A percentile compares a stretch with the other conserved stretches of the same genome.
Evolutionary conservation across 2,888 invertebrate species (phyloP).

Genomic region (Smittia sp.): DNA sequence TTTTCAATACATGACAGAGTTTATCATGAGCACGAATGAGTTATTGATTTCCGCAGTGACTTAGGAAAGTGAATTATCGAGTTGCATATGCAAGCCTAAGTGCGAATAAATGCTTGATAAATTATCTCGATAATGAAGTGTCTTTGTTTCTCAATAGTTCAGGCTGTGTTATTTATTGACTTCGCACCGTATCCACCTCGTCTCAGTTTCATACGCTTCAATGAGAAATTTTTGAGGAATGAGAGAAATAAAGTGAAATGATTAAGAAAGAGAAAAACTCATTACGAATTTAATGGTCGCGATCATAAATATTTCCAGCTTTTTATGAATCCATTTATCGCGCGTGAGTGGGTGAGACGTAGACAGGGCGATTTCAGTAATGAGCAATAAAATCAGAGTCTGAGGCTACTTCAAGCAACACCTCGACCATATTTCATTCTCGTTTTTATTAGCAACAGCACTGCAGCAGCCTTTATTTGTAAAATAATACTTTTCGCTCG

Average conservation of each 20-base stretch:
- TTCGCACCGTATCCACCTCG: neutral
- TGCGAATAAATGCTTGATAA: neutral
- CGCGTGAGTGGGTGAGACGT: neutral
- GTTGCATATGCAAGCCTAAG: neutral
- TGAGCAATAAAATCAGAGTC: neutral
- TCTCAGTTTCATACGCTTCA: neutral
- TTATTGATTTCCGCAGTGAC: neutral
- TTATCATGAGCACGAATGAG: neutral
- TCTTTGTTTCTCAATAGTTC: neutral
- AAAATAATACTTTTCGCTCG: neutral
- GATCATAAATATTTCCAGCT: neutral
- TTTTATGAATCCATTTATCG: conserved; percentile 14
- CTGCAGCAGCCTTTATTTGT: neutral
- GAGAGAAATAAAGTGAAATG: neutral
- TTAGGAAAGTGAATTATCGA: too few relatives aligned
- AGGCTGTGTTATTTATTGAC: neutral
- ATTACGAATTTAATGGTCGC: neutral
- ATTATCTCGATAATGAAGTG: conserved; percentile 1
- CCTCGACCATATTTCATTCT: neutral
- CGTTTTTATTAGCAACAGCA: neutral
- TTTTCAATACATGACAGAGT: neutral
- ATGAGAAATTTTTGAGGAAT: neutral
- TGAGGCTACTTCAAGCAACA: neutral
- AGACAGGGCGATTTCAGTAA: neutral
- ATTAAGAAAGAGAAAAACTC: neutral